Evolutionary conservation across 2,113 vertebrate species (phyloP), one percentile per base, ranked within the genome.

Genomic region (Gobiocypris rarus): DNA sequence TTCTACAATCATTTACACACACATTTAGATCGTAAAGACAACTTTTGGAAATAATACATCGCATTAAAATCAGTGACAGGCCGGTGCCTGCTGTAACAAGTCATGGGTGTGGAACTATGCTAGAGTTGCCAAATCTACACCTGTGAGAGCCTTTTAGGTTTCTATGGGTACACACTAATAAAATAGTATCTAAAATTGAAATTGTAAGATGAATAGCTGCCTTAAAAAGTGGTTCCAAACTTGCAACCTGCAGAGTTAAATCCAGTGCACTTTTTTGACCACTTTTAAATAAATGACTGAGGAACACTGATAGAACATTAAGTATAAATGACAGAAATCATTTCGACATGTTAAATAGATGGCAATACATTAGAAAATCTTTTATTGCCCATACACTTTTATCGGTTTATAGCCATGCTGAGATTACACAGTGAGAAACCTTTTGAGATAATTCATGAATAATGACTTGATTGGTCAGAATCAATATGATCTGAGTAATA

Each of bases 1-100:
- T 0, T 75, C 96, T 97, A 85, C 67, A 65, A 86, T 17, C 9
- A 79, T 14, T 54, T 54, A 73, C 19, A 80, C 26, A 34, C 26
- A 58, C 6, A 34, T 61, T 85, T 65, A 84, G 43, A n/a, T 15
- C 1, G 8, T 48, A 28, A 7, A 43, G 19, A 50, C 26, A 41
- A 43, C 5, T 11, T 63, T 79, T 8, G 9, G 58, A 26, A n/a
- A 58, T 24, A 11, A 63, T 24, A 43, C 24, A 5, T 43, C 5
- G n/a, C 9, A 34, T 50, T 22, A 77, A 41, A 58, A 26, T 6
- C 19, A 70, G 14, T 10, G 58, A 41, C 52, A 13, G 22, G 61
- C 15, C 19, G 24, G 59, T 73, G 28, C 87, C 58, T 82, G 88
- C 56, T 79, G 43, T 67, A 73, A 77, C 86, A 83, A 28, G 86